Evolutionary conservation across 2,113 vertebrate genomes (phyloP).

Genomic region (Nansenia antarctica): DNA sequence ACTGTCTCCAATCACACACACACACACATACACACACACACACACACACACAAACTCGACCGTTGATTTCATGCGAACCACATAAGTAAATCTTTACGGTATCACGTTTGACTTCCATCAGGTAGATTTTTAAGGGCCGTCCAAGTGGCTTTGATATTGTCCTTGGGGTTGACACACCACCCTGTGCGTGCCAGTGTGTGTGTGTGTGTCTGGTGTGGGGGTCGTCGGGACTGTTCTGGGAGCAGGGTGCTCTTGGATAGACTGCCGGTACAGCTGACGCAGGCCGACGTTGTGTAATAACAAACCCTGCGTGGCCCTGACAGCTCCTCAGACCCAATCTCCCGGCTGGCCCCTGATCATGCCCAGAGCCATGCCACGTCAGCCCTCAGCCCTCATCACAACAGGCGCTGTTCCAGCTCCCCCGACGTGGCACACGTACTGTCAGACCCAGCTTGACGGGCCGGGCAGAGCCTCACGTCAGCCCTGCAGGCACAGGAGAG

Average conservation of each 20-base stretch:
- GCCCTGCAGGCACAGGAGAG: constrained; percentile 26
- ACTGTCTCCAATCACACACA: constrained; percentile 3
- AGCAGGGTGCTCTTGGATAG: constrained; percentile 27
- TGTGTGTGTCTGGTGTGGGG: too few species aligned
- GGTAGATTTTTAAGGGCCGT: constrained; percentile 4
- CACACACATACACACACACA: constrained; percentile 11
- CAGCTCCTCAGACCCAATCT: constrained; percentile 71
- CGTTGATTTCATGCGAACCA: constrained; percentile 5
- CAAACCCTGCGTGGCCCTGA: constrained; percentile 50
- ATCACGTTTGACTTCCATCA: background rate
- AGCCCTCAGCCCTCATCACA: constrained; percentile 48
- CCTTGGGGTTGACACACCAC: constrained; percentile 7
- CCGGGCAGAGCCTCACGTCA: constrained; percentile 23
- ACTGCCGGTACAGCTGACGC: constrained; percentile 27
- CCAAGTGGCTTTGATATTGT: constrained; percentile 17
- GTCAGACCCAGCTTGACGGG: constrained; percentile 32
- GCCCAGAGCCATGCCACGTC: constrained; percentile 66
- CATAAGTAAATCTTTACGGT: constrained; percentile 29
- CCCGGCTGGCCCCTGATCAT: constrained; percentile 65
- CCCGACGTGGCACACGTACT: background rate
- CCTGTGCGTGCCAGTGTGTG: constrained; percentile 35
- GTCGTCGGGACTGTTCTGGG: constrained; percentile 16
- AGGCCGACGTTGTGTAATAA: constrained; percentile 54
- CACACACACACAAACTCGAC: background rate
- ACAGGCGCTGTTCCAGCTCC: constrained; percentile 35